Evolutionary conservation across 2,797 vertebrate species (phyloP).

Genomic region (Coregonus suidteri): DNA sequence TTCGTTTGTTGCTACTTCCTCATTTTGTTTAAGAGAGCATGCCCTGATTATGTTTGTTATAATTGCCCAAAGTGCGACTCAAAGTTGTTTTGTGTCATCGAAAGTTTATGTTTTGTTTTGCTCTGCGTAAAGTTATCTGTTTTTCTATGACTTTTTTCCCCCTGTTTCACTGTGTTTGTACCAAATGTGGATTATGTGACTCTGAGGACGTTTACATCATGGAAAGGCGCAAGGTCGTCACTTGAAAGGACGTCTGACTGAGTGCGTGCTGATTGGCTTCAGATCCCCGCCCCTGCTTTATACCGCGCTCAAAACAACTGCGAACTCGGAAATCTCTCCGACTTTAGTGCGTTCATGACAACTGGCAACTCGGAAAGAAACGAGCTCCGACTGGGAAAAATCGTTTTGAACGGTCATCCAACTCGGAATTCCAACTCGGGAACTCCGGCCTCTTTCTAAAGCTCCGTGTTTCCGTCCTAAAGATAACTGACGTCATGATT

Average conservation of each 20-base stretch:
- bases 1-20: neutral
- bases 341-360: no score
- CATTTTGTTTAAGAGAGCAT: neutral
- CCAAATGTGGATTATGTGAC: neutral
- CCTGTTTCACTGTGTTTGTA: no score
- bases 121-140: neutral
- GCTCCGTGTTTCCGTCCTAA: no score
- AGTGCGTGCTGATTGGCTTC: conserved; percentile 69
- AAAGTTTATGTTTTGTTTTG: neutral
- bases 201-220: conserved; percentile 81
- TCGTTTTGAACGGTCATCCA: no score
- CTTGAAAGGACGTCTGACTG: conserved; percentile 61
- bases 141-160: neutral
- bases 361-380: no score
- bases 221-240: conserved; percentile 97
- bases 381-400: no score
- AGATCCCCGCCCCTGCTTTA: conserved; percentile 73
- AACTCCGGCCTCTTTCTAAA: no score
- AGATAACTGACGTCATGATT: no score
- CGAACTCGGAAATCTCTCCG: no score
- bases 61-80: neutral
- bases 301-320: no score
- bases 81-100: neutral
- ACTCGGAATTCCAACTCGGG: no score
- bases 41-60: neutral